Conservation (phyloP, 2,888 invertebrate species). For the Synergus japonicus region DNA sequence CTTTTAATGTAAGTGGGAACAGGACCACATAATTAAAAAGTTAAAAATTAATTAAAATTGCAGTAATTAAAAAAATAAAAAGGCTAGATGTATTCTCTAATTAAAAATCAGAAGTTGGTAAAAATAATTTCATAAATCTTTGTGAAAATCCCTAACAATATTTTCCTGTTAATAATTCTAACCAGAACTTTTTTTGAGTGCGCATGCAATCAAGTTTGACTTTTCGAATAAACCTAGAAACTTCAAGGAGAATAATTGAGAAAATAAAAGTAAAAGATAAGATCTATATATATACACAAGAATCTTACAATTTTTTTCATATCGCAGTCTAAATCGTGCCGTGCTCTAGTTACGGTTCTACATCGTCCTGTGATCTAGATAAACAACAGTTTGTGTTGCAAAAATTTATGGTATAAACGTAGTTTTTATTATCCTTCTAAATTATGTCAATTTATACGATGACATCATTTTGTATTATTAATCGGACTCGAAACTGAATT, state of each 20-base stretch:
- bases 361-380: background rate
- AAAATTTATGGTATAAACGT: background rate
- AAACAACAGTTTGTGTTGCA: background rate
- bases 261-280: conserved; percentile 22
- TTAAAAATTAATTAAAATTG: too few species aligned
- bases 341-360: background rate
- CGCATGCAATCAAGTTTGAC: background rate
- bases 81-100: too few species aligned
- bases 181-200: too few species aligned
- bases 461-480: conserved; percentile 12
- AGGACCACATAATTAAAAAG: too few species aligned
- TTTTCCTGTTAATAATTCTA: too few species aligned
- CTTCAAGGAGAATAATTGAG: background rate
- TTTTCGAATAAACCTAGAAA: background rate
- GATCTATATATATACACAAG: conserved; percentile 11
- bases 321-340: conserved; percentile 21
- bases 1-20: too few species aligned
- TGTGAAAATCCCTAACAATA: too few species aligned
- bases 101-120: too few species aligned
- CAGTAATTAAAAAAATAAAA: too few species aligned
- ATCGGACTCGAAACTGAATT: background rate
- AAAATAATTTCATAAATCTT: too few species aligned
- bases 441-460: conserved; percentile 8
- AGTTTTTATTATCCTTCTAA: background rate
- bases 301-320: background rate